Percentiles rank a stretch among this genome's conserved stretches.
These are phyloP conservation scores for Bufotes viridis DNA, from an alignment of 2,797 vertebrate genomes.

Conservation along the genomic window DNA sequence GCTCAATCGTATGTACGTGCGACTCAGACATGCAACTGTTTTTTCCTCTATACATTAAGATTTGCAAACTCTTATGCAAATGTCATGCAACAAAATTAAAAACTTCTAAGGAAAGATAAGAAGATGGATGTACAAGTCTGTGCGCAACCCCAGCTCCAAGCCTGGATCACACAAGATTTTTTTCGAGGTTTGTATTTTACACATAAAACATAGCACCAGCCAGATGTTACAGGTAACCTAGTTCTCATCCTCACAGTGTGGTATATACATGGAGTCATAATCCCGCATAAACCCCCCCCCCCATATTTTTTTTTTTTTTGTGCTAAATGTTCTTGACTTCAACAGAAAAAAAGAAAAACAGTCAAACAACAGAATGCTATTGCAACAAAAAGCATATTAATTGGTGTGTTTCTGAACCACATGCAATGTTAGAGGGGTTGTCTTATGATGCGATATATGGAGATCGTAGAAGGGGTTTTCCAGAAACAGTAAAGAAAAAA, in stretches of 20 bases:
- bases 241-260: neutral
- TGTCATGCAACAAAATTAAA: neutral
- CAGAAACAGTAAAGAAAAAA: too few species aligned
- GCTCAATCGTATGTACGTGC: neutral
- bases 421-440: neutral
- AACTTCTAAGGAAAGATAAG: neutral
- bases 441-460: neutral
- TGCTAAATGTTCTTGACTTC: too few species aligned
- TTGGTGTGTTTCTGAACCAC: too few species aligned
- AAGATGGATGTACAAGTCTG: neutral
- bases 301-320: too few species aligned
- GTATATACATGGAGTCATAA: neutral
- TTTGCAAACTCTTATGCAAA: neutral
- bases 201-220: slow-evolving; percentile 1
- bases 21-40: neutral
- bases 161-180: neutral
- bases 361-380: too few species aligned
- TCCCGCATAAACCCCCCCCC: neutral
- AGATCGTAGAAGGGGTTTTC: neutral
- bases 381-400: too few species aligned
- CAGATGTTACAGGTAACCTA: neutral
- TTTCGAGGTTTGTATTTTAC: neutral
- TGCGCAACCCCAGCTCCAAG: neutral
- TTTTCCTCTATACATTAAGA: neutral
- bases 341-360: too few species aligned